Evolutionary conservation across 2,113 vertebrate species (phyloP).

Genomic region (Phaetusa simplex): DNA sequence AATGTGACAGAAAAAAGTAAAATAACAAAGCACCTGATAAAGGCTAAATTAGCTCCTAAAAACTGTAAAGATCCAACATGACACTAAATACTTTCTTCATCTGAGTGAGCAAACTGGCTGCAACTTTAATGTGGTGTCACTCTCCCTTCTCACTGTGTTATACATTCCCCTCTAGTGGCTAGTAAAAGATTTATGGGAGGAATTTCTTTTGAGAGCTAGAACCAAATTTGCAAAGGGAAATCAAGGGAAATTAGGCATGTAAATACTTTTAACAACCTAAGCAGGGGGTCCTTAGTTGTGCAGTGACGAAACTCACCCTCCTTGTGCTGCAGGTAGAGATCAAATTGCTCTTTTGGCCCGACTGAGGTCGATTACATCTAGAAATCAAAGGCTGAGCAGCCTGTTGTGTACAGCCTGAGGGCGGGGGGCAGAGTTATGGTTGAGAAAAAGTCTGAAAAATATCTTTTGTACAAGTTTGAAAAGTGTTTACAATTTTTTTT

Average conservation of each 20-base stretch:
- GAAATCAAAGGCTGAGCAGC: not conserved
- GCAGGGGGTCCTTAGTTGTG: not conserved
- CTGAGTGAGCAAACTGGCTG: not conserved
- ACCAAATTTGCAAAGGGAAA: not conserved
- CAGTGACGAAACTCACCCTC: not conserved
- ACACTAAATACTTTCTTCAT: not conserved
- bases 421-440: not conserved
- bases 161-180: slow-evolving; percentile 51
- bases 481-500: not conserved
- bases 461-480: not conserved
- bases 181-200: not conserved
- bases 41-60: not conserved
- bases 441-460: not conserved
- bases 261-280: not conserved
- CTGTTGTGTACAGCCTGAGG: not conserved
- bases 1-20: not conserved
- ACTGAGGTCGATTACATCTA: fast-evolving
- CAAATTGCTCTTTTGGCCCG: not conserved
- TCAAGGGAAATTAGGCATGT: not conserved
- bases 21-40: not conserved
- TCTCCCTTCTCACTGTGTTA: not conserved
- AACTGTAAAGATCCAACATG: not conserved
- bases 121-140: not conserved
- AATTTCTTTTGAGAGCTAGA: not conserved
- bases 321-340: not conserved